Base-by-base conservation (phyloP, 2,797 vertebrate species). In the Hydrocynus forskahlii region DNA sequence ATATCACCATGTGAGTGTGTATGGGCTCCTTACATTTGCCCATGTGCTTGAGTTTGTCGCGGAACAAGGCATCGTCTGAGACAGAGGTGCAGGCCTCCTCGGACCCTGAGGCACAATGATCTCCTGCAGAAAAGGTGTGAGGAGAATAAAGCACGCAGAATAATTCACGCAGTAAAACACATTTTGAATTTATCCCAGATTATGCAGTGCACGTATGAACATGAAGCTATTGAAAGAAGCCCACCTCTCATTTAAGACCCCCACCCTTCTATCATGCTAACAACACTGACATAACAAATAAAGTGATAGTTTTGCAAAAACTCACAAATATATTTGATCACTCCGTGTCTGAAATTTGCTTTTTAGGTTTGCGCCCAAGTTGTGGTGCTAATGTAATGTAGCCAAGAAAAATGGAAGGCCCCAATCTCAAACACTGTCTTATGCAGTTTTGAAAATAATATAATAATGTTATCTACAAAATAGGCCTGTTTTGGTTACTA, bases 1-100 rank as follows among this genome's bases (percentile, higher is more conserved):
- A 43, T 7, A 43, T 9, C 5, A 43, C 5, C 43, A 6, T 43
- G 43, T 43, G 43, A 7, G 43, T 54, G 48, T 71, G 25, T 16
- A 10, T 48, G 73, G 9, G 21, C 14, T 57, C 38, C 95, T 96
- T 93, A 96, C 95, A 96, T 90, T 96, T 96, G 1, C 95, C 95
- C 95, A 96, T 96, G 93, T 96, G 95, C 86, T 95, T 96, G 85
- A 96, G 82, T 87, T 95, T 96, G 91, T 96, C 95, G 86, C 95
- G 92, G 93, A 96, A 96, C 92, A 96, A 94, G 93, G 95, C 95
- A 91, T 96, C 95, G 69, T 96, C 95, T 62, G 94, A 95, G 86
- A 92, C 92, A 5, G 91, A 78, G 3, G 90, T 76, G 72, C 91
- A 91, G 73, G 92, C 82, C 45, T 95, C 95, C 0, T 90, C 87